Base-by-base conservation (phyloP, 1,140 invertebrate species). In the Eubasilissa regina region DNA sequence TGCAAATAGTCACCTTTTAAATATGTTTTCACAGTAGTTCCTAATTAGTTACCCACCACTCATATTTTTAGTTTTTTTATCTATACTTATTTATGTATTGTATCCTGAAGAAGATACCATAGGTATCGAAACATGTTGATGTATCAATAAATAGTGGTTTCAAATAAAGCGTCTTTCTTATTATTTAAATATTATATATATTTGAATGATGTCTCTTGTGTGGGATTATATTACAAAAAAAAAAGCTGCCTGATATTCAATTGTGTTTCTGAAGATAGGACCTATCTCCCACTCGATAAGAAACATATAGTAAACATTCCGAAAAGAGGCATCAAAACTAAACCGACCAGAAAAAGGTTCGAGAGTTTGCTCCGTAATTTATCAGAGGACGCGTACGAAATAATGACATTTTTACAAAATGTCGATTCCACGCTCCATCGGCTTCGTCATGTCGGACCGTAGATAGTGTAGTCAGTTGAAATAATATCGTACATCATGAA, bases 401-500 rank as follows among this genome's bases (percentile, higher is more conserved):
- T 35, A 6, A 66, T n/a, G 62, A 7, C 35, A 21, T 43, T 66
- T 66, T 66, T n/a, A 43, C 12, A n/a, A 43, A 13, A 44, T 15
- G 62, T 15, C 35, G 17, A 10, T 66, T 66, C 44, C 9, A 45
- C 13, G 47, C 15, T 11, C 6, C 45, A 13, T 8, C 35, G 43
- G 66, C 17, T 13, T 44, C 35, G 3, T 17, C 17, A 19, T 11
- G 66, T 6, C 60, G 60, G 35, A 25, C 60, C 47, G 45, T 19
- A 35, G 25, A 35, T 35, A 35, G 25, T 35, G 25, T 35, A 35
- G 25, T 35, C 35, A 8, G 47, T 17, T 70, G 51, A 51, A 70
- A 70, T 51, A 74, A 74, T 74, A 74, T 74, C 70, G 48, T 74
- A 74, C 70, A 74, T 56, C 53, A 43, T 74, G 70, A 74, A 74